Evolutionary conservation across 2,888 invertebrate genomes (phyloP), one percentile per base, ranked within the genome.

Genomic region (Amphimallon solstitiale): DNA sequence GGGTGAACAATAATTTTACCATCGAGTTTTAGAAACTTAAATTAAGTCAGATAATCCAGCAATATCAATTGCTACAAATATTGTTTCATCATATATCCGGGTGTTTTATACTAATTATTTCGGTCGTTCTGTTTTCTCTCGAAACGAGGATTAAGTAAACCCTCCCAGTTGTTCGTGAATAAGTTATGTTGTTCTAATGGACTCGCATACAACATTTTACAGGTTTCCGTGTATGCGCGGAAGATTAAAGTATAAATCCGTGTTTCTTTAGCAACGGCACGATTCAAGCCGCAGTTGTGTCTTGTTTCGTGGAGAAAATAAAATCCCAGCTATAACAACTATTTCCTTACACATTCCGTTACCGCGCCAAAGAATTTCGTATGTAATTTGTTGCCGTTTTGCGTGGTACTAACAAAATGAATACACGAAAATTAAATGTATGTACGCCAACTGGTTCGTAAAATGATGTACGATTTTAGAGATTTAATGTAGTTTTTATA

Each of bases 221-320:
- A 70, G 68, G 63, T 63, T 37, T 65, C 68, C 54, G 61, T 64
- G 65, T 66, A 69, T 71, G 68, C 70, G 70, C 65, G 65, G 61
- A 68, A 75, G 76, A 76, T 77, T 76, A 75, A 71, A 74, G 74
- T 73, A 71, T 71, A 75, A 77, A 76, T 77, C 78, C 76, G 71
- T 76, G 78, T 77, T 74, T 76, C 76, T 76, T 72, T 76, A 76
- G 75, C 74, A 78, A 77, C 75, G 77, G 77, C 78, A 77, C 78
- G 78, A 64, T 75, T 66, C 40, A 40, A 56, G 56, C 19, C 37
- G 17, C 56, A 40, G 40, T 56, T 43, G 40, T 56, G 56, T 56
- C 40, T 40, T 56, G 40, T 40, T 43, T 21, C 12, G 23, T 4
- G 23, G 23, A n/a, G 40, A 23, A 40, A 56, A 56, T 56, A 56